A percentile compares a stretch with the other conserved stretches of the same genome.
phyloP scores from a whole-genome alignment of 2,888 invertebrate species.

The Orchestes rusci region DNA sequence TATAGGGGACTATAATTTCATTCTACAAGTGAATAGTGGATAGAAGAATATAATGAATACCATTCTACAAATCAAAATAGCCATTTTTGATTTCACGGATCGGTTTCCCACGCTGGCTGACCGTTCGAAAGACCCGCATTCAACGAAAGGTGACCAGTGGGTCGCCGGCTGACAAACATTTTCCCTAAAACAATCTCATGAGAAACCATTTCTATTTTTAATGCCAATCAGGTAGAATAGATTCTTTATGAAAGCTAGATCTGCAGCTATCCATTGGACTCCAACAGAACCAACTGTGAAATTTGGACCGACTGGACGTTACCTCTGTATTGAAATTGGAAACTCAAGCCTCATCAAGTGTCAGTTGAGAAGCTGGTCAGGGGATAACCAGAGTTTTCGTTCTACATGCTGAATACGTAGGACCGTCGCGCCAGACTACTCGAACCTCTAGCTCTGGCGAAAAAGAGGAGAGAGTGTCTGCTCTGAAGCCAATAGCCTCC shows the following conservation, averaged over 20 bases:
- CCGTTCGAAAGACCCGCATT: conserved; percentile 57
- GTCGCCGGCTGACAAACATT: conserved; percentile 42
- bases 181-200: too few species aligned
- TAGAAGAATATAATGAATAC: too few species aligned
- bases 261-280: conserved; percentile 84
- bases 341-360: conserved; percentile 68
- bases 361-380: conserved; percentile 67
- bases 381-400: conserved; percentile 55
- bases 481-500: conserved; percentile 48
- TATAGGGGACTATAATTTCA: too few species aligned
- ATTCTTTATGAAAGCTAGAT: conserved; percentile 88
- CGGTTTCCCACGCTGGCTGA: conserved; percentile 49
- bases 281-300: conserved; percentile 86
- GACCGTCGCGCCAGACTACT: conserved; percentile 78
- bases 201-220: conserved; percentile 66
- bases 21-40: too few species aligned
- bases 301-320: conserved; percentile 79
- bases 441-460: conserved; percentile 75
- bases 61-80: too few species aligned
- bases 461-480: conserved; percentile 80
- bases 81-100: too few species aligned
- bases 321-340: conserved; percentile 63
- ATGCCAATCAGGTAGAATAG: conserved; percentile 90
- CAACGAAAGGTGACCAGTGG: conserved; percentile 55
- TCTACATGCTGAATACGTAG: conserved; percentile 83